Conservation (phyloP, 2,888 invertebrate genomes). For the Leucozona laternaria region DNA sequence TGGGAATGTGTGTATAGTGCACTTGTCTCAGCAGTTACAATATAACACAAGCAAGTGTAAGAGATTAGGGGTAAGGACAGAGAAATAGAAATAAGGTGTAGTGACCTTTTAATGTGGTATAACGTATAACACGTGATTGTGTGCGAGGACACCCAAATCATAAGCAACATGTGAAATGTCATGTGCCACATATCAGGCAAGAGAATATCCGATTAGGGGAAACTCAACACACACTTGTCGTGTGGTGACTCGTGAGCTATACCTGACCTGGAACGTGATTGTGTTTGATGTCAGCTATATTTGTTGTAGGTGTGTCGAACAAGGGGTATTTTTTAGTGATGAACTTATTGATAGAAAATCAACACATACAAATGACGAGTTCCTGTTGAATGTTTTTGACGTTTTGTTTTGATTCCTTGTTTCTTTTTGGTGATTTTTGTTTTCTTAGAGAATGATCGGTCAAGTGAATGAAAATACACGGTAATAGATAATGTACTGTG, state of each 20-base stretch:
- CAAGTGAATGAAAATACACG: constrained; percentile 4
- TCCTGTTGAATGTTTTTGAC: constrained; percentile 22
- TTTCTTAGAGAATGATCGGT: constrained; percentile 23
- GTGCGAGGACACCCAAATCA: not conserved
- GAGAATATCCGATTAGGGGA: constrained; percentile 31
- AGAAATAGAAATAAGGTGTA: not conserved
- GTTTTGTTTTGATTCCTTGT: constrained; percentile 70
- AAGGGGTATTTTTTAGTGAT: constrained; percentile 35
- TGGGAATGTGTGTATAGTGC: not conserved
- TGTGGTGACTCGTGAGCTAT: constrained; percentile 48
- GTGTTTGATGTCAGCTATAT: not conserved
- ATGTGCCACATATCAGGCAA: constrained; percentile 18
- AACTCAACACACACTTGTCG: constrained; percentile 54
- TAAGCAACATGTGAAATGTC: constrained; percentile 24
- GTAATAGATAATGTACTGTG: constrained; percentile 26
- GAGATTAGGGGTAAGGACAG: constrained; percentile 15
- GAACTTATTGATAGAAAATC: constrained; percentile 1
- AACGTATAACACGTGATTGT: constrained; percentile 22
- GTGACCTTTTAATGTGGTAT: not conserved
- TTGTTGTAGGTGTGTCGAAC: constrained; percentile 61
- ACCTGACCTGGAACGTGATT: constrained; percentile 43
- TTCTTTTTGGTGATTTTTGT: not conserved
- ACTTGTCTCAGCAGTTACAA: constrained; percentile 23
- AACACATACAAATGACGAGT: constrained; percentile 37
- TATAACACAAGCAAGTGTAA: constrained; percentile 26